Evolutionary conservation across 1,140 invertebrate species (phyloP), one percentile per base, ranked within the genome.

Genomic region (Caerostris darwini): DNA sequence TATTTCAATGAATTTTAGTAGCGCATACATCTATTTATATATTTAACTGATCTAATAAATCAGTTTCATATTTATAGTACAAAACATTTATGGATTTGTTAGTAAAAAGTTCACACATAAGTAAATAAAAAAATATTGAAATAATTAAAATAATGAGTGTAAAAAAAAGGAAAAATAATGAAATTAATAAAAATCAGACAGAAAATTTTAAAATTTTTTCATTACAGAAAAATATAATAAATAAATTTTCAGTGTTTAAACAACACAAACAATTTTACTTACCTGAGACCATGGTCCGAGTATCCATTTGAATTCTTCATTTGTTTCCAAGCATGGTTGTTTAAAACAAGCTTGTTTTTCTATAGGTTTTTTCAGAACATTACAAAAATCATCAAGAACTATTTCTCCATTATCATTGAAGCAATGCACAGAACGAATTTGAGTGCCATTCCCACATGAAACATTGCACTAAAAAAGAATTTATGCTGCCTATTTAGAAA

Each of bases 391-490:
- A 59, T 93, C 85, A 54, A 54, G 7, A 50, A 88, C 50, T 34
- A 34, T 81, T 54, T 93, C 17, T 57, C 56, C 86, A 93, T 88
- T 53, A 81, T 88, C 67, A 87, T 88, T 61, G 58, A 69, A 86
- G 95, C 97, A 98, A 34, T 95, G 95, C 12, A 97, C 97, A 89
- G 96, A 96, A 19, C 97, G 96, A 89, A 96, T 96, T 94, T 97
- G 97, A 64, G 96, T 96, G 69, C 97, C 97, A 71, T 96, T 96
- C 12, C 97, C 97, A 95, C 97, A 98, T 54, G 96, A 96, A 34
- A 96, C 96, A 83, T 96, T 96, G 95, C 97, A 97, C 97, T 97
- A 95, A 34, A 95, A 95, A 94, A 95, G n/a, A 8, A 10, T 64
- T 64, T 64, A 64, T 64, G 17, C 61, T 10, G 8, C 8, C 17